Percentiles rank a stretch among this genome's conserved stretches.
These are phyloP conservation scores for Alexandromys fortis DNA, from an alignment of 2,113 vertebrate genomes.

Conservation along the genomic window DNA sequence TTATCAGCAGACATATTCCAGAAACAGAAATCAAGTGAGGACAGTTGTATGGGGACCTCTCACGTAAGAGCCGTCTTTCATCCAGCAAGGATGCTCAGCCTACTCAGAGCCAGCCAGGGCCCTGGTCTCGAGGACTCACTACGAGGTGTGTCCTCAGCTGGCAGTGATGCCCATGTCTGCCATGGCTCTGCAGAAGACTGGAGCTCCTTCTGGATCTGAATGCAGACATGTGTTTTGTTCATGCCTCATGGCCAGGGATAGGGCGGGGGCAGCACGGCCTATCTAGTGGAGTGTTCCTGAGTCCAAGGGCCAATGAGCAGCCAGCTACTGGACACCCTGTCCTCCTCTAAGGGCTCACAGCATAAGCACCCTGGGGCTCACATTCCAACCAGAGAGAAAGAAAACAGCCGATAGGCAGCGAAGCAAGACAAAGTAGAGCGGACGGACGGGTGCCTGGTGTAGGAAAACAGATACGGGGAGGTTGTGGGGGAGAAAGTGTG, in stretches of 20 bases:
- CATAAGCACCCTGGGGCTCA: accelerated
- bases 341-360: not conserved
- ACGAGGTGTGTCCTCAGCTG: accelerated
- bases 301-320: accelerated
- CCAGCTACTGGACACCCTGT: accelerated
- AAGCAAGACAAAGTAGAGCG: accelerated
- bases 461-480: too few species aligned
- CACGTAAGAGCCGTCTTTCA: not conserved
- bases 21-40: not conserved
- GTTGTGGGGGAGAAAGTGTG: not conserved
- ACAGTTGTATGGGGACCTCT: not conserved
- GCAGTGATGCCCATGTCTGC: not conserved
- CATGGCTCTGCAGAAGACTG: too few species aligned
- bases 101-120: not conserved
- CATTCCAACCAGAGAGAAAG: accelerated
- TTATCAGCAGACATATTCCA: too few species aligned
- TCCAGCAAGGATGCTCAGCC: not conserved
- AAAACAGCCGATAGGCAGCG: accelerated
- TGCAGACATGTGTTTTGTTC: not conserved
- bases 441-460: too few species aligned
- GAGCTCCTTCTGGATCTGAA: not conserved
- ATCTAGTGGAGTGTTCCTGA: not conserved
- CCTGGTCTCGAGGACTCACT: not conserved
- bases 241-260: not conserved
- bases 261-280: accelerated